Evolutionary conservation across 2,888 invertebrate species (phyloP).

Genomic region (Stenurella melanura): DNA sequence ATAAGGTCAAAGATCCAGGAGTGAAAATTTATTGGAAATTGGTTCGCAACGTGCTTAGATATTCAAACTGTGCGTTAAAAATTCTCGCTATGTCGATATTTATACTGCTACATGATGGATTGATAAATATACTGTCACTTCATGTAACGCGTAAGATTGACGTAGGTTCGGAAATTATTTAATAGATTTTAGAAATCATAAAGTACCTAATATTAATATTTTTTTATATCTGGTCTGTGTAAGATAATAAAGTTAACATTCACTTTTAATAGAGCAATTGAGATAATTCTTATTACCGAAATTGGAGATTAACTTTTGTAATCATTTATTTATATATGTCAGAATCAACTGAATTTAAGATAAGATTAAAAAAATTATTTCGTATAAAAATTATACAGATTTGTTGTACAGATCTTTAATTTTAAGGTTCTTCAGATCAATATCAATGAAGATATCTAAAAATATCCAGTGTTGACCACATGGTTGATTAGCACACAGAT

Average conservation of each 20-base stretch:
- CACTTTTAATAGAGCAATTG: background rate
- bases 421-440: too few relatives aligned
- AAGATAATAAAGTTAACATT: background rate
- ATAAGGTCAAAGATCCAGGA: too few relatives aligned
- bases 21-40: too few relatives aligned
- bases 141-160: background rate
- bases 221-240: background rate
- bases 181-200: background rate
- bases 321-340: background rate
- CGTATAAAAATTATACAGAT: background rate
- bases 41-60: too few relatives aligned
- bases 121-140: too few relatives aligned
- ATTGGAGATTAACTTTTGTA: background rate
- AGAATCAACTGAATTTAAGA: background rate
- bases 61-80: too few relatives aligned
- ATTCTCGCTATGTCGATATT: too few relatives aligned
- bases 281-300: background rate
- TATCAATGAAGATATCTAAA: too few relatives aligned
- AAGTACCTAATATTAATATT: background rate
- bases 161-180: background rate
- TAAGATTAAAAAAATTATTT: background rate
- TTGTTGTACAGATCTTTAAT: too few relatives aligned
- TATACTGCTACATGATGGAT: too few relatives aligned
- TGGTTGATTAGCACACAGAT: too few relatives aligned
- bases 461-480: too few relatives aligned